phyloP scores from a whole-genome alignment of 2,888 invertebrate species.

The Cryptops parisi region DNA sequence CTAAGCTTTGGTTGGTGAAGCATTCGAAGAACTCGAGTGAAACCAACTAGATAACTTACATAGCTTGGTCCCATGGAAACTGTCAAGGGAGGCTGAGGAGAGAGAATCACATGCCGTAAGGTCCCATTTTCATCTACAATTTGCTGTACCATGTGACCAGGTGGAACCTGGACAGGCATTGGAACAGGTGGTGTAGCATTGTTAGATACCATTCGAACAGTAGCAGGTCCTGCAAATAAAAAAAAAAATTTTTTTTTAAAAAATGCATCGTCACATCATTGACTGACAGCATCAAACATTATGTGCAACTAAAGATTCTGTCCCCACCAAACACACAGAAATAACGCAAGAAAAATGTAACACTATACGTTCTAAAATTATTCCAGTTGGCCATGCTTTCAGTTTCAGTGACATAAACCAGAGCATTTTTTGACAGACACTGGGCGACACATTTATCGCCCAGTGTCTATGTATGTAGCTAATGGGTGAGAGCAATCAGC shows the following conservation, averaged over 20 bases:
- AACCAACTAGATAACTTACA: conserved; percentile 23
- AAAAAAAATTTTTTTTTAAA: conserved; percentile 15
- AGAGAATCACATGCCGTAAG: conserved; percentile 76
- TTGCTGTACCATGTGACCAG: conserved; percentile 79
- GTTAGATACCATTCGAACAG: conserved; percentile 72
- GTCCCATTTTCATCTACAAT: conserved; percentile 81
- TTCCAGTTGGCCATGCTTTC: no score
- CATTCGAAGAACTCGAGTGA: neutral
- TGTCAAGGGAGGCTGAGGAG: conserved; percentile 37
- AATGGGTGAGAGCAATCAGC: no score
- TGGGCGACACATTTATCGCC: no score
- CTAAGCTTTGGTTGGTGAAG: neutral
- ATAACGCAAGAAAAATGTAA: no score
- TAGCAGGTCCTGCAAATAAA: conserved; percentile 54
- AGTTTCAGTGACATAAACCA: no score
- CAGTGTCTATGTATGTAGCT: no score
- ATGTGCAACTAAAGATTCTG: no score
- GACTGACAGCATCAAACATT: no score
- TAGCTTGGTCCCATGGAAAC: conserved; percentile 20
- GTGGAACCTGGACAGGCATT: conserved; percentile 83
- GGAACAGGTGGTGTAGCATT: conserved; percentile 59
- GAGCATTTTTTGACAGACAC: no score
- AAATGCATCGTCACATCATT: neutral
- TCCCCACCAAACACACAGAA: no score
- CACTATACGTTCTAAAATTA: no score